Conservation (phyloP, 2,113 vertebrate species). For the Tricholaema leucomelas region DNA sequence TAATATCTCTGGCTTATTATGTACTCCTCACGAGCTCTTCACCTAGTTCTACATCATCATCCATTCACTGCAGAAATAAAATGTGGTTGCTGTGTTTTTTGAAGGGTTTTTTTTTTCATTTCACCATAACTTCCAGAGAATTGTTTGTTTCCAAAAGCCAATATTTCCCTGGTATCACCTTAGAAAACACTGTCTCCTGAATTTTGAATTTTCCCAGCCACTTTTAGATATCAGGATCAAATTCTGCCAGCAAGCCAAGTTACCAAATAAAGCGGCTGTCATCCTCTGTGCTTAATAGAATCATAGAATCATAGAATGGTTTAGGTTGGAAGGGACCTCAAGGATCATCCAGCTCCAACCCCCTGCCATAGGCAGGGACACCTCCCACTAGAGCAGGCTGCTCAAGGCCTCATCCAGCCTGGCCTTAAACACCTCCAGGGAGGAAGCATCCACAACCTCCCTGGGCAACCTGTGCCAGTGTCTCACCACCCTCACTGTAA, state of each 20-base stretch:
- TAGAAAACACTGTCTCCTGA: not conserved
- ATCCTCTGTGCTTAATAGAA: not conserved
- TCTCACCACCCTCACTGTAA: too few species aligned
- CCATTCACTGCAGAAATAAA: not conserved
- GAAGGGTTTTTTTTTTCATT: not conserved
- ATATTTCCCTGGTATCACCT: not conserved
- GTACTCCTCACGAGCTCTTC: not conserved
- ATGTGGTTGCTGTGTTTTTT: rapidly evolving
- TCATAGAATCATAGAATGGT: too few species aligned
- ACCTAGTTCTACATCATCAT: not conserved
- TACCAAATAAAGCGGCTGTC: not conserved
- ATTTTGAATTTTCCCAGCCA: not conserved
- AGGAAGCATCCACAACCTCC: too few species aligned
- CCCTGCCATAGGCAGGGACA: too few species aligned
- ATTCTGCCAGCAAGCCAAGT: not conserved
- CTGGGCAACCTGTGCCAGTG: too few species aligned
- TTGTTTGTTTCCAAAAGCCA: not conserved
- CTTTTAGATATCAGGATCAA: not conserved
- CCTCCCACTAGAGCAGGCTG: too few species aligned
- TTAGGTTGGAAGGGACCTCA: too few species aligned
- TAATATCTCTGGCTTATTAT: not conserved
- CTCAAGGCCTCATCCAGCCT: too few species aligned
- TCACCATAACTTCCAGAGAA: not conserved
- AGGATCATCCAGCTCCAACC: too few species aligned
- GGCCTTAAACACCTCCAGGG: too few species aligned